phyloP scores from a whole-genome alignment of 2,797 vertebrate species.

The Paguma larvata region DNA sequence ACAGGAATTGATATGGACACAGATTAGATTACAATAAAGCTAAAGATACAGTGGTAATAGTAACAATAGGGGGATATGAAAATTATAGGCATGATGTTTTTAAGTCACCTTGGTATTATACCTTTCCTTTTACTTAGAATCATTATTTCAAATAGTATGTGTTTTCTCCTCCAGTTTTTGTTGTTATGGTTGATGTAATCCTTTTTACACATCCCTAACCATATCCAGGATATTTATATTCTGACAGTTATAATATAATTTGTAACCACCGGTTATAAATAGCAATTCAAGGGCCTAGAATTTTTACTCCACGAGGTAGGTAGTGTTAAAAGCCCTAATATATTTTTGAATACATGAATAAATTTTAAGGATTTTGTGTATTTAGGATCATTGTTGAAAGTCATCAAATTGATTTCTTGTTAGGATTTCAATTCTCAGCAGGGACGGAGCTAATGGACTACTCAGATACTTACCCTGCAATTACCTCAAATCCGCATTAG shows the following conservation, averaged over 20 bases:
- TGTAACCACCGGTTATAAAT: not conserved
- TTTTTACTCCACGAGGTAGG: not conserved
- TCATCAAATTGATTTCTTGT: not conserved
- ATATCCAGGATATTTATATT: not conserved
- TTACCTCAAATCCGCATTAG: not conserved
- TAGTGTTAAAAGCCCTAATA: not conserved
- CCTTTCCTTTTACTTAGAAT: not conserved
- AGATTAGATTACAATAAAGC: not conserved
- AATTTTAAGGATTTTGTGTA: not conserved
- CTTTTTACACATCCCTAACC: not conserved
- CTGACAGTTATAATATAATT: not conserved
- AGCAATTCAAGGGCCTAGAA: not conserved
- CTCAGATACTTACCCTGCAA: not conserved
- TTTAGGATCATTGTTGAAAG: not conserved
- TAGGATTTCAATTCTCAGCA: constrained; percentile 16
- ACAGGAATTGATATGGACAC: not conserved
- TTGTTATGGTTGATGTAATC: not conserved
- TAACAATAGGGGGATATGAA: fast-evolving
- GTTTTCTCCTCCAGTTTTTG: not conserved
- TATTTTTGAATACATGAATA: not conserved
- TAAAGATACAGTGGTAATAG: not conserved
- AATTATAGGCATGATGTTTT: not conserved
- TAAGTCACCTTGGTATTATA: not conserved
- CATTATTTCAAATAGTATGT: not conserved
- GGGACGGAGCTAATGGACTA: not conserved